These are phyloP conservation scores for Rhabdomys pumilio DNA, from an alignment of 2,797 vertebrate genomes.

Conservation along the genomic window DNA sequence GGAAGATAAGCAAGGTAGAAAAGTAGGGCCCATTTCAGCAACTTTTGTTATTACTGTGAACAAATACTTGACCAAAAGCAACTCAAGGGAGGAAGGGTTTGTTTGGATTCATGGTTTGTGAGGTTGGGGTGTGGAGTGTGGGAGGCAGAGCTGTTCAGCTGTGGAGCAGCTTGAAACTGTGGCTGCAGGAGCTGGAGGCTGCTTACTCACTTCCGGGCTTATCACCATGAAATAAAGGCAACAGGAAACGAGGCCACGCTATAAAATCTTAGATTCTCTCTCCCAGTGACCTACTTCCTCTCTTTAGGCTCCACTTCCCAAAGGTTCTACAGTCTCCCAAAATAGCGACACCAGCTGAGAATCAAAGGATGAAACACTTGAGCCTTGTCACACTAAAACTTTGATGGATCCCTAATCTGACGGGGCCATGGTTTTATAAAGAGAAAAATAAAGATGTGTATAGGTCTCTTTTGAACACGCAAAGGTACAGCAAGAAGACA, in stretches of 20 bases:
- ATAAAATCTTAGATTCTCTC: not conserved
- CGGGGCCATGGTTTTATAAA: not conserved
- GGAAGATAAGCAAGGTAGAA: not conserved
- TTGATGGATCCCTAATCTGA: not conserved
- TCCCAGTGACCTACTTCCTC: not conserved
- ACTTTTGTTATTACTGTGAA: not conserved
- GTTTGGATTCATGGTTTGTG: not conserved
- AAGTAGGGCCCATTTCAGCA: not conserved
- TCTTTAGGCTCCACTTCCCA: not conserved
- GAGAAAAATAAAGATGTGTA: not conserved
- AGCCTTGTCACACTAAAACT: not conserved
- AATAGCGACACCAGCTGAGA: not conserved
- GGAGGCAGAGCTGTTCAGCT: too few species aligned
- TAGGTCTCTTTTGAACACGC: not conserved
- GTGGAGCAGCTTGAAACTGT: not conserved
- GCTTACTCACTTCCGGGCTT: not conserved
- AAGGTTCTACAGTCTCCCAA: not conserved
- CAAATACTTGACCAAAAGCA: not conserved
- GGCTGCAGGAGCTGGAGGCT: not conserved
- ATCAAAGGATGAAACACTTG: not conserved
- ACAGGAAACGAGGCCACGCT: not conserved
- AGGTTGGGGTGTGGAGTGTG: not conserved
- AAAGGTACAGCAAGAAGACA: constrained; percentile 14
- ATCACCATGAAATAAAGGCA: not conserved
- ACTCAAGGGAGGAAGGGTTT: not conserved